Percentiles rank a stretch among this genome's conserved stretches.
Conservation (phyloP, 2,113 vertebrate genomes). For the Hirundichthys speculiger region DNA sequence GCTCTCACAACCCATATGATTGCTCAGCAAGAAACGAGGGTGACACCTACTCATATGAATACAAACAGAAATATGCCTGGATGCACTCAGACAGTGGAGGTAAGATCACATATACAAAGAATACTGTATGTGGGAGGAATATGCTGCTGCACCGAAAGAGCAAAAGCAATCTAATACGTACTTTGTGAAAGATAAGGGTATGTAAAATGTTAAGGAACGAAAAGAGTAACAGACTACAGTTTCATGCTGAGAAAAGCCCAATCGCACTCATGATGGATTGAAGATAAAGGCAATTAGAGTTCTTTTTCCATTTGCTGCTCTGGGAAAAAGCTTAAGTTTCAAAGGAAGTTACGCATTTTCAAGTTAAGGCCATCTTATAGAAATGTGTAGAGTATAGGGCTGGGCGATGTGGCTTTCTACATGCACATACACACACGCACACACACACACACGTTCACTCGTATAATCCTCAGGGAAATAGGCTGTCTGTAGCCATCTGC, state of each 20-base stretch:
- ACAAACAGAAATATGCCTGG: conserved; percentile 31
- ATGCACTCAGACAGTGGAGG: conserved; percentile 26
- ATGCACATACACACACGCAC: too few relatives aligned
- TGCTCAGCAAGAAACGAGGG: conserved; percentile 31
- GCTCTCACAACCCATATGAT: conserved; percentile 28
- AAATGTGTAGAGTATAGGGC: conserved; percentile 4
- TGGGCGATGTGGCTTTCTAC: too few relatives aligned
- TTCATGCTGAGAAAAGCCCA: conserved; percentile 6
- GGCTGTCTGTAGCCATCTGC: too few relatives aligned
- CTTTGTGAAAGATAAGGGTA: conserved; percentile 2
- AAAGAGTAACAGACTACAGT: background rate
- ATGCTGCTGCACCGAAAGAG: conserved; percentile 9
- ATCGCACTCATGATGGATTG: background rate
- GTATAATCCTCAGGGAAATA: too few relatives aligned
- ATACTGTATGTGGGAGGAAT: conserved; percentile 22
- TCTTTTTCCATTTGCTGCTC: background rate
- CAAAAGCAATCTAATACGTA: conserved; percentile 7
- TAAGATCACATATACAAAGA: conserved; percentile 32
- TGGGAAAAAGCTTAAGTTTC: conserved; percentile 1
- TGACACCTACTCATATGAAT: conserved; percentile 36
- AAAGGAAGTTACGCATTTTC: conserved; percentile 20
- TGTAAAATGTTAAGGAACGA: conserved; percentile 1
- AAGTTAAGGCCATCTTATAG: conserved; percentile 7
- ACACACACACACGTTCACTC: too few relatives aligned
- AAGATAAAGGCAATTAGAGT: background rate